Evolutionary conservation across 2,113 vertebrate species (phyloP).

Genomic region (Eubucco bourcierii): DNA sequence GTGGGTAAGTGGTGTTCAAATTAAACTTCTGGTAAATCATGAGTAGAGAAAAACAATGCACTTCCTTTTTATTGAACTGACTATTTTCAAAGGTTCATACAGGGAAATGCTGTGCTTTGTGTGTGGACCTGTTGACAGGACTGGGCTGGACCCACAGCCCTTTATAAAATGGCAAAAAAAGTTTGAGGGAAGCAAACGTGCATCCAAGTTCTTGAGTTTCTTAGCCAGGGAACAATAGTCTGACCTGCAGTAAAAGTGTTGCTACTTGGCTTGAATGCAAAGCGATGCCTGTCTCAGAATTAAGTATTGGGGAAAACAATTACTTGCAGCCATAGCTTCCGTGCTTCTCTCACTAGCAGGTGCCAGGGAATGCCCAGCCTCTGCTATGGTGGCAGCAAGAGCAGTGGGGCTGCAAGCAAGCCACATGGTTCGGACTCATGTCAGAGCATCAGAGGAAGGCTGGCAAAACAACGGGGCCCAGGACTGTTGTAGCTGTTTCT

Average conservation of each 20-base stretch:
- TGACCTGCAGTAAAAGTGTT: background rate
- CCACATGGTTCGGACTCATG: background rate
- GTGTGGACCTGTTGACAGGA: background rate
- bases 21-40: background rate
- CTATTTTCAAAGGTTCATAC: background rate
- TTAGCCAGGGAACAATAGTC: background rate
- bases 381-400: background rate
- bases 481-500: background rate
- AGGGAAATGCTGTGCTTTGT: background rate
- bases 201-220: background rate
- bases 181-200: background rate
- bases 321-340: background rate
- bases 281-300: background rate
- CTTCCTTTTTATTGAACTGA: background rate
- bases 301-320: fast-evolving
- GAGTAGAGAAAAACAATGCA: background rate
- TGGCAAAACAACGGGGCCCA: background rate
- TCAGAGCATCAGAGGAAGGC: background rate
- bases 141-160: background rate
- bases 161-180: background rate
- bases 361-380: background rate
- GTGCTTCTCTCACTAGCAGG: background rate
- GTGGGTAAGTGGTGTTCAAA: background rate
- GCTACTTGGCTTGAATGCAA: background rate
- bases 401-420: background rate